phyloP scores from a whole-genome alignment of 1,140 invertebrate genomes.

The Leptinotarsa undecemlineata region DNA sequence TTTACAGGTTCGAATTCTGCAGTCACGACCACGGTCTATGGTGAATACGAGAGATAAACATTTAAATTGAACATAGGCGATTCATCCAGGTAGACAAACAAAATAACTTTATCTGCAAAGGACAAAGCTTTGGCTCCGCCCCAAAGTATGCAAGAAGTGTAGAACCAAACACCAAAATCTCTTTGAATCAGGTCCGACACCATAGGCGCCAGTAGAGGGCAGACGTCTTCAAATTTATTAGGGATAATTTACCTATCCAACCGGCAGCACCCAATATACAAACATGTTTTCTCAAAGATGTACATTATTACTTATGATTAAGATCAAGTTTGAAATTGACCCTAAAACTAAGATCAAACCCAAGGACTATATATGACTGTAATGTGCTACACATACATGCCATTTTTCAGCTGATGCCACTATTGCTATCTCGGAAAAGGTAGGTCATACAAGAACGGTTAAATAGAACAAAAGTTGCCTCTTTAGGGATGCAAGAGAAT shows the following conservation, averaged over 20 bases:
- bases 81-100: slow-evolving; percentile 13
- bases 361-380: too few relatives aligned
- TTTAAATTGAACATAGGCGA: slow-evolving; percentile 14
- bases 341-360: too few relatives aligned
- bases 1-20: not conserved
- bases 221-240: not conserved
- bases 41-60: slow-evolving; percentile 15
- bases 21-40: slow-evolving; percentile 11
- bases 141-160: slow-evolving; percentile 10
- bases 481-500: too few relatives aligned
- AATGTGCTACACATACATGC: too few relatives aligned
- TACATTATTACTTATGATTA: too few relatives aligned
- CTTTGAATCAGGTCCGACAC: not conserved
- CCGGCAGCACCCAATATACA: too few relatives aligned
- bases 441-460: too few relatives aligned
- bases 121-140: slow-evolving; percentile 11
- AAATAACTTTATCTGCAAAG: slow-evolving; percentile 9
- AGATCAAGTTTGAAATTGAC: too few relatives aligned
- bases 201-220: not conserved
- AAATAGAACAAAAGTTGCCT: too few relatives aligned
- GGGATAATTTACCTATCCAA: not conserved
- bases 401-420: too few relatives aligned
- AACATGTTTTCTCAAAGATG: too few relatives aligned
- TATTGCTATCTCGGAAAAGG: too few relatives aligned
- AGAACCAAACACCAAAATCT: slow-evolving; percentile 11